Base-by-base conservation (phyloP, 2,113 vertebrate genomes). In the Cinclus cinclus region DNA sequence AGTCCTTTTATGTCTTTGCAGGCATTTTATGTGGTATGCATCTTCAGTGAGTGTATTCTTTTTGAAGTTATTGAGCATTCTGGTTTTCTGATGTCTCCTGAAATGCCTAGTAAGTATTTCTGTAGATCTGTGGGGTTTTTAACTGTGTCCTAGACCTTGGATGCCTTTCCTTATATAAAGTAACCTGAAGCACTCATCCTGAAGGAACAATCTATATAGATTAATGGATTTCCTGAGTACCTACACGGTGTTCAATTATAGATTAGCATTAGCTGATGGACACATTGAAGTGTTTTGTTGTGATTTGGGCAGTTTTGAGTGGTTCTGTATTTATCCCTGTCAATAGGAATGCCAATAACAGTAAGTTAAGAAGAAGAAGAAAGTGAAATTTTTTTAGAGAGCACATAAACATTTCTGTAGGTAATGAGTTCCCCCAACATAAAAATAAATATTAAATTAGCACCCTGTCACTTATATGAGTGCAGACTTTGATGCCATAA, bases 171-270 rank as follows among this genome's bases (percentile, higher is more conserved):
- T 87, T 94, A 87, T n/a, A 49, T 96, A 82, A 95, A 94, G 60
- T 68, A 84, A 84, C n/a, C 56, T 39, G 88, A 89, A 87, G 84
- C 84, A 87, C 69, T 95, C 62, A 91, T 89, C 74, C 95, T 93
- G 87, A 94, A 94, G 84, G 62, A 92, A 44, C 49, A 52, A 63
- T 91, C 82, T 83, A 6, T 95, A 85, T 56, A 71, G 56, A 94
- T 94, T 87, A 82, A 95, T 91, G 92, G 74, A 91, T 96, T 95
- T 96, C 39, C 46, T 76, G 87, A 95, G 82, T 87, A 82, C 84
- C 65, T 71, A 76, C 19, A 20, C 3, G 13, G 44, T 73, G 49
- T 87, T 96, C 74, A 87, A 90, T 97, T 96, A 94, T 93, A 46
- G 85, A 96, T 94, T 91, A 94, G 17, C 77, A 70, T 93, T 92